Percentiles rank a stretch among this genome's conserved stretches.
These are phyloP conservation scores for Stegastes partitus DNA, from an alignment of 2,113 vertebrate genomes.

Conservation along the genomic window DNA sequence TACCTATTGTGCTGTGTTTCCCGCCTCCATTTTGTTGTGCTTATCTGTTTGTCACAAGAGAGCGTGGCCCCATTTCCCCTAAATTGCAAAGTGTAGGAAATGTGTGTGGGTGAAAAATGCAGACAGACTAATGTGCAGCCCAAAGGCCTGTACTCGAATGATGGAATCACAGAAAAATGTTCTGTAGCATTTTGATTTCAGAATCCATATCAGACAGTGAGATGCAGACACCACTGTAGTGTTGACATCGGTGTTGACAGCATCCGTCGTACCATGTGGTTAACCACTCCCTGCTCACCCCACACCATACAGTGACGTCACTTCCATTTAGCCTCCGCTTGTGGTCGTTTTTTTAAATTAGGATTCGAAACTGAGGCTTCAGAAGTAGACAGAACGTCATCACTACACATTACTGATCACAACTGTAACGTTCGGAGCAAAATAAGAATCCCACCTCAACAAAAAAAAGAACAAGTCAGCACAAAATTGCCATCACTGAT, in stretches of 20 bases:
- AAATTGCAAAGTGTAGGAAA: slow-evolving; percentile 23
- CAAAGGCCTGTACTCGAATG: background rate
- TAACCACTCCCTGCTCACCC: background rate
- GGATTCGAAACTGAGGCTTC: background rate
- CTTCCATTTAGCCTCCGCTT: background rate
- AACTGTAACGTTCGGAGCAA: slow-evolving; percentile 20
- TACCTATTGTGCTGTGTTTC: slow-evolving; percentile 12
- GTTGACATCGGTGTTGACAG: slow-evolving; percentile 36
- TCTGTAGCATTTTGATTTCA: background rate
- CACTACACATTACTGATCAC: background rate
- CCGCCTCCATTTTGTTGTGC: slow-evolving; percentile 65
- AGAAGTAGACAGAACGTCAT: background rate
- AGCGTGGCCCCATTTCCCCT: slow-evolving; percentile 34
- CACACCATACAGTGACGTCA: background rate
- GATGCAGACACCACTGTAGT: slow-evolving; percentile 15
- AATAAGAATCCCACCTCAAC: slow-evolving; percentile 11
- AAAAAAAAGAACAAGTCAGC: slow-evolving; percentile 50
- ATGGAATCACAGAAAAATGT: background rate
- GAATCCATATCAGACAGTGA: slow-evolving; percentile 1
- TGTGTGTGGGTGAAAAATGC: slow-evolving; percentile 31
- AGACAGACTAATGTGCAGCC: background rate
- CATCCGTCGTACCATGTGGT: slow-evolving; percentile 29
- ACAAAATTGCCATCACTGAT: slow-evolving; percentile 33
- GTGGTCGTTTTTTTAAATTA: slow-evolving; percentile 11
- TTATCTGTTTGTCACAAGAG: slow-evolving; percentile 33